Evolutionary conservation across 2,797 vertebrate genomes (phyloP).

Genomic region (Paguma larvata): DNA sequence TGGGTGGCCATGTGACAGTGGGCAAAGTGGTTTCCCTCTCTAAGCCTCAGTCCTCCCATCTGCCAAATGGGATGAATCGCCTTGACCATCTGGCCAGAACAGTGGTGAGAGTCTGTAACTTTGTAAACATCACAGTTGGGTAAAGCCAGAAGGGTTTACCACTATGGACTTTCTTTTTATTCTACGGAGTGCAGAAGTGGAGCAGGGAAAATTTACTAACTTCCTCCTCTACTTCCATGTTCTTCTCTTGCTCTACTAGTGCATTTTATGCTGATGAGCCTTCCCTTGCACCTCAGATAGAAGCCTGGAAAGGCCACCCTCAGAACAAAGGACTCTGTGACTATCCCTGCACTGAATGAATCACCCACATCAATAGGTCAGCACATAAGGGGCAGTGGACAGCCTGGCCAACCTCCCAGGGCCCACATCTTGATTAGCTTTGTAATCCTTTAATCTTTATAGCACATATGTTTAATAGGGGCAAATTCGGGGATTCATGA

Average conservation of each 20-base stretch:
- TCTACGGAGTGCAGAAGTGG: not conserved
- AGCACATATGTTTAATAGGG: not conserved
- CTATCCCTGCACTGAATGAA: not conserved
- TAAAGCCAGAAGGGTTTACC: not conserved
- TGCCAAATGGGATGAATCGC: not conserved
- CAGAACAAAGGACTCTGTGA: not conserved
- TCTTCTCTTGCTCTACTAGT: no score
- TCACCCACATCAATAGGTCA: accelerated
- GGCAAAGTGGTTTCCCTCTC: not conserved
- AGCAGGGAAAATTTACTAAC: not conserved
- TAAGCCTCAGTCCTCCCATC: not conserved
- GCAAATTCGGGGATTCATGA: not conserved
- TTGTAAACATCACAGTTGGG: not conserved
- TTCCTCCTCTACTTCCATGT: not conserved
- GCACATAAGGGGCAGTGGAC: no score
- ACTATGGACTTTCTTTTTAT: not conserved
- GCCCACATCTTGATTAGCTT: not conserved
- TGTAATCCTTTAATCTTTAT: not conserved
- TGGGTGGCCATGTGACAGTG: not conserved
- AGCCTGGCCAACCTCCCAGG: no score
- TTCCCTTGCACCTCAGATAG: not conserved
- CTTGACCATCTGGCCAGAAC: not conserved
- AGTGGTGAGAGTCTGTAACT: not conserved
- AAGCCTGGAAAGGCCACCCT: not conserved
- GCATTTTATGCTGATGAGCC: not conserved